A percentile compares a stretch with the other conserved stretches of the same genome.
Conservation (phyloP, 2,113 vertebrate species). For the Xenopus tropicalis region UCB_Xtro_10.0 CM004443.2:14864001-14864500, state of each 20-base stretch:
- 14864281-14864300: not conserved
- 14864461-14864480: no score
- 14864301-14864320: not conserved
- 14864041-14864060: no score
- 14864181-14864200: not conserved
- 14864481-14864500: no score
- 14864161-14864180: not conserved
- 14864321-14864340: not conserved
- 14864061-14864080: no score
- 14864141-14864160: not conserved
- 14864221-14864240: not conserved
- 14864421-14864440: no score
- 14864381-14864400: no score
- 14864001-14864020: no score
- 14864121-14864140: not conserved
- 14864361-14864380: no score
- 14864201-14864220: not conserved
- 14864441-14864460: no score
- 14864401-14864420: no score
- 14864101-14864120: not conserved
- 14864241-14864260: constrained; percentile 6
- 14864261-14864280: constrained; percentile 3
- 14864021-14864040: no score
- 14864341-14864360: constrained; percentile 8
- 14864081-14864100: not conserved